phyloP scores from a whole-genome alignment of 2,113 vertebrate genomes.

The Panurus biarmicus region DNA sequence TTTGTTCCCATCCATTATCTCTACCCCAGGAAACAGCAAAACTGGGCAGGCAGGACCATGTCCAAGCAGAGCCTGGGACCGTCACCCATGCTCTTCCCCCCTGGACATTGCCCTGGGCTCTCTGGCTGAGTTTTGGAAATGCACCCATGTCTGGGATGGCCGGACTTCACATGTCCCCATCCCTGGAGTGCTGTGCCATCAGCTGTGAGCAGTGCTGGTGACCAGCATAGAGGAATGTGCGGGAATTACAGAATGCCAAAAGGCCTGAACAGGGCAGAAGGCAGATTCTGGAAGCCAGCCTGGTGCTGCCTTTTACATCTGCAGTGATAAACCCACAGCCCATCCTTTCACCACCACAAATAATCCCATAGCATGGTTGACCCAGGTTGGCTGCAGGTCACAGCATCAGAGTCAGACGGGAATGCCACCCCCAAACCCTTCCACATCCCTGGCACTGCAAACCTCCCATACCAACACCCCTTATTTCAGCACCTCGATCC shows the following conservation, averaged over 20 bases:
- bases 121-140: fast-evolving
- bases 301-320: background rate
- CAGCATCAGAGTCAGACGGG: fast-evolving
- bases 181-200: background rate
- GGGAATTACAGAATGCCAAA: background rate
- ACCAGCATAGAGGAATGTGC: fast-evolving
- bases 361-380: background rate
- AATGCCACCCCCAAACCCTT: background rate
- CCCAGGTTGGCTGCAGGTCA: fast-evolving
- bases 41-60: background rate
- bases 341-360: background rate
- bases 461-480: fast-evolving
- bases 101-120: background rate
- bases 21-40: background rate
- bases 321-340: background rate
- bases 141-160: fast-evolving
- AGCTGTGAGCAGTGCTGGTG: background rate
- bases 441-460: background rate
- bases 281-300: background rate
- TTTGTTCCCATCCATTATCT: background rate
- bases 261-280: background rate
- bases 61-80: background rate
- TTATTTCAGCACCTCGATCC: background rate
- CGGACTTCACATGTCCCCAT: fast-evolving
- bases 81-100: fast-evolving